A percentile compares a stretch with the other conserved stretches of the same genome.
Evolutionary conservation across 2,888 invertebrate genomes (phyloP).

Genomic region (Julus scanicus): DNA sequence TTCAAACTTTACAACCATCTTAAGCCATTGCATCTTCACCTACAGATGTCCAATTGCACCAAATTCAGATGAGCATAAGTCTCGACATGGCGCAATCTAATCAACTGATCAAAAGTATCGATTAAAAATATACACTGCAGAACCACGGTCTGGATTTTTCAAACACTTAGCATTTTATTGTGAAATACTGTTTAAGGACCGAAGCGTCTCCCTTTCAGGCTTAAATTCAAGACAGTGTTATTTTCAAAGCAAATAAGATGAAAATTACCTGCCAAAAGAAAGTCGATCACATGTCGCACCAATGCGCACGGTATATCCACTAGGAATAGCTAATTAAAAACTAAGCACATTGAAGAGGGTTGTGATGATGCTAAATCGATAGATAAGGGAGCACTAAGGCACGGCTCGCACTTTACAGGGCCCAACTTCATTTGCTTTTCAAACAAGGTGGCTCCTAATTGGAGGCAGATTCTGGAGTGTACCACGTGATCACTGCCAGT

Average conservation of each 20-base stretch:
- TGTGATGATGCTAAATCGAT: not conserved
- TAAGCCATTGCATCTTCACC: too few species aligned
- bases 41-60: too few species aligned
- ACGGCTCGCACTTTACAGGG: not conserved
- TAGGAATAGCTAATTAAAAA: conserved; percentile 17
- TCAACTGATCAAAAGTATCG: too few species aligned
- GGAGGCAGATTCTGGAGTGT: not conserved
- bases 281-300: conserved; percentile 9
- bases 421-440: not conserved
- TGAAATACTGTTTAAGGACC: too few species aligned
- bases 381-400: conserved; percentile 29
- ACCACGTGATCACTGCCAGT: not conserved
- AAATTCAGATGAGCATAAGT: too few species aligned
- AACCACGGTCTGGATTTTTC: too few species aligned
- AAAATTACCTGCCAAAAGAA: not conserved
- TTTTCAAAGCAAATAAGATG: not conserved
- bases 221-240: not conserved
- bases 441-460: not conserved
- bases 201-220: too few species aligned
- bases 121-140: too few species aligned
- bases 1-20: too few species aligned
- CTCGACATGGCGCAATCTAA: too few species aligned
- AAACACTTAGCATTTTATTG: too few species aligned
- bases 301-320: not conserved
- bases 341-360: not conserved